These are phyloP conservation scores for Drosophila kambysellisi DNA, from an alignment of 2,888 invertebrate genomes.

Conservation along the genomic window DNA sequence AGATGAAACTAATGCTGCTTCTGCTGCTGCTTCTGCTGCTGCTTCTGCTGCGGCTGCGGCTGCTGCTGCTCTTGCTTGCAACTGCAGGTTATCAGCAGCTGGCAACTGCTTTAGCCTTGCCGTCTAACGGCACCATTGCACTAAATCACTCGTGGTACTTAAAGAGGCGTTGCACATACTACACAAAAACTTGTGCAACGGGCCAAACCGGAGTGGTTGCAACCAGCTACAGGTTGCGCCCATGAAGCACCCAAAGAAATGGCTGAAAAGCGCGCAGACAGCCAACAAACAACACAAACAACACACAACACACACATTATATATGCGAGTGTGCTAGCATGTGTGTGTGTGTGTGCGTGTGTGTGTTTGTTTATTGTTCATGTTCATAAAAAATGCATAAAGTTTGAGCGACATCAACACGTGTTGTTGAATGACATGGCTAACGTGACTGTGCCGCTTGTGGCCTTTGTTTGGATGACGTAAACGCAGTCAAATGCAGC, in stretches of 20 bases:
- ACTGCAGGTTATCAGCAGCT: slow-evolving; percentile 46
- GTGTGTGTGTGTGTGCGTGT: background rate
- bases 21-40: background rate
- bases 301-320: slow-evolving; percentile 6
- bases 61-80: slow-evolving; percentile 27
- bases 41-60: slow-evolving; percentile 35
- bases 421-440: slow-evolving; percentile 50
- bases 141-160: slow-evolving; percentile 81
- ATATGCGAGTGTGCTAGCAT: too few species aligned
- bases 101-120: slow-evolving; percentile 47
- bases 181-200: slow-evolving; percentile 67
- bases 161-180: slow-evolving; percentile 68
- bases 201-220: slow-evolving; percentile 49
- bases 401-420: slow-evolving; percentile 75
- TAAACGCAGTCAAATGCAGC: slow-evolving; percentile 72
- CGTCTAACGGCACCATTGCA: slow-evolving; percentile 74
- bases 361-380: slow-evolving; percentile 36
- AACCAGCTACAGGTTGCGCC: slow-evolving; percentile 57
- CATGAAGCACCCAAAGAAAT: slow-evolving; percentile 47
- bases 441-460: slow-evolving; percentile 22
- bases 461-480: slow-evolving; percentile 67
- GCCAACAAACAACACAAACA: slow-evolving; percentile 47
- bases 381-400: slow-evolving; percentile 70
- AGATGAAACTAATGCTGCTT: slow-evolving; percentile 13
- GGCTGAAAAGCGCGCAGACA: slow-evolving; percentile 48